Percentiles rank a stretch among this genome's conserved stretches.
Evolutionary conservation across 2,888 invertebrate species (phyloP).

Genomic region (Andrena dorsata): DNA sequence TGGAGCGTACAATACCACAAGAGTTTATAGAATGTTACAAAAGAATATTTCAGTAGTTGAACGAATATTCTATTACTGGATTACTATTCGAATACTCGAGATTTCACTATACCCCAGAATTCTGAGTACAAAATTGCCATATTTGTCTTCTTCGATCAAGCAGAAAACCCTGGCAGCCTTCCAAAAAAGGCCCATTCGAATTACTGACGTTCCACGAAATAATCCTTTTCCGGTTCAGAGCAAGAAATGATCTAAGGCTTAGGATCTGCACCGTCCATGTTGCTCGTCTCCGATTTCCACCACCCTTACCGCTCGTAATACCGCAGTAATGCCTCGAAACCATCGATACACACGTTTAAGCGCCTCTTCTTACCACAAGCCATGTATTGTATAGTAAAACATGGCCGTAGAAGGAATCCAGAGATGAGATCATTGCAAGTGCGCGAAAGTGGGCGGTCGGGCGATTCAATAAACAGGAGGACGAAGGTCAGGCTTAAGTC

Average conservation of each 20-base stretch:
- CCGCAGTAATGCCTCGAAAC: neutral
- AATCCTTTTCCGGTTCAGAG: neutral
- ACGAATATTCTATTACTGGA: neutral
- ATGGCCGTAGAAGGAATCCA: constrained; percentile 72
- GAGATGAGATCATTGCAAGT: constrained; percentile 80
- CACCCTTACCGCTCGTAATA: constrained; percentile 1
- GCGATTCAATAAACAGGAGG: constrained; percentile 65
- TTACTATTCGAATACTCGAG: neutral
- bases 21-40: neutral
- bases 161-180: neutral
- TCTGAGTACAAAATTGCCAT: too few species aligned
- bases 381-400: constrained; percentile 51
- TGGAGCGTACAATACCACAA: neutral
- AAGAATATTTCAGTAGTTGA: neutral
- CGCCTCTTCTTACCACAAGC: neutral
- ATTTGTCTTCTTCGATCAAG: too few species aligned
- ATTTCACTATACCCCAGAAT: neutral
- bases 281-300: neutral
- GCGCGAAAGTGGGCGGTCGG: constrained; percentile 72
- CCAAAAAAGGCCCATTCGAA: neutral
- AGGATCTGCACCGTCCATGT: neutral
- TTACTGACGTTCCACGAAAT: neutral
- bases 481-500: constrained; percentile 77
- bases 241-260: neutral
- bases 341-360: constrained; percentile 33